Percentiles rank a stretch among this genome's conserved stretches.
Conservation (phyloP, 2,888 invertebrate species). For the Allacma fusca region DNA sequence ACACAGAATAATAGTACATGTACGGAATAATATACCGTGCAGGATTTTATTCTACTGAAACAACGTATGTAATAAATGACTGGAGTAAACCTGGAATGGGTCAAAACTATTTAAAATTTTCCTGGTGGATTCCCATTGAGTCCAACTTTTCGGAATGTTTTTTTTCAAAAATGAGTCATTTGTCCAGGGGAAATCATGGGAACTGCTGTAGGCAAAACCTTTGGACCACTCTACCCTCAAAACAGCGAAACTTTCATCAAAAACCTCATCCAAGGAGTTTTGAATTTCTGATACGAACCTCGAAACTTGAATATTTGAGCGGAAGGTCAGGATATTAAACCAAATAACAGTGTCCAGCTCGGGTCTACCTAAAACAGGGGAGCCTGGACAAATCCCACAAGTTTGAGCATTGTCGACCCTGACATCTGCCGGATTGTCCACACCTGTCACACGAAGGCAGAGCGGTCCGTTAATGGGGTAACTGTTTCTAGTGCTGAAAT, state of each 20-base stretch:
- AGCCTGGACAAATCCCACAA: no score
- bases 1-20: no score
- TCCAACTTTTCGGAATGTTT: neutral
- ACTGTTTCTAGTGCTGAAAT: neutral
- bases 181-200: neutral
- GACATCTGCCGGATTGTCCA: constrained; percentile 1
- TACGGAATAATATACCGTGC: no score
- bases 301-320: no score
- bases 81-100: neutral
- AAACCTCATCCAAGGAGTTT: neutral
- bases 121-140: neutral
- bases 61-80: neutral
- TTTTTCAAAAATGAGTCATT: neutral
- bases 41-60: no score
- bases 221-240: neutral
- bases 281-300: no score
- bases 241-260: neutral
- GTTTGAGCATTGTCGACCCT: no score
- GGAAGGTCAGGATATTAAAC: no score
- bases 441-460: neutral
- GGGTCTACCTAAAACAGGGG: no score
- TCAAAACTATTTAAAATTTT: neutral
- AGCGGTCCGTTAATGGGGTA: neutral
- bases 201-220: neutral
- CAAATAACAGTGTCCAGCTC: no score